phyloP scores from a whole-genome alignment of 2,888 invertebrate species.

The Idaea dimidiata region DNA sequence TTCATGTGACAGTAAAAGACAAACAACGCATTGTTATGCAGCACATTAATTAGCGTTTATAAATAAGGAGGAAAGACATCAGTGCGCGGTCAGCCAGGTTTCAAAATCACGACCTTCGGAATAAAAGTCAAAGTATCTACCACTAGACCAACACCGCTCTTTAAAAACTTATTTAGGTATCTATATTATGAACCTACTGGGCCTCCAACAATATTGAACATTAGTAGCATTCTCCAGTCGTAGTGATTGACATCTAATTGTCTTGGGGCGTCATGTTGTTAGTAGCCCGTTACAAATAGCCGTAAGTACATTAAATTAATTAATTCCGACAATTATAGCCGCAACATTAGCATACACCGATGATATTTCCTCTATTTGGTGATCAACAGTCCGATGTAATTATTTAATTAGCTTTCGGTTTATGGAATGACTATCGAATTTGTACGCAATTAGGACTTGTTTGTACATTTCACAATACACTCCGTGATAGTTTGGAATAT shows the following conservation, averaged over 20 bases:
- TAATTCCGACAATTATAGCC: constrained; percentile 10
- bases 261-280: neutral
- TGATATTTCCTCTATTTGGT: constrained; percentile 19
- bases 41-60: no score
- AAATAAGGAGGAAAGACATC: no score
- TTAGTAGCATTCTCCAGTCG: neutral
- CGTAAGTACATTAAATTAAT: constrained; percentile 13
- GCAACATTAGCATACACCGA: constrained; percentile 13
- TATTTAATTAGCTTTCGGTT: constrained; percentile 7
- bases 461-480: no score
- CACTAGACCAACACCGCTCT: no score
- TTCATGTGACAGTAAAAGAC: no score
- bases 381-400: constrained; percentile 20
- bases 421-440: neutral
- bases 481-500: no score
- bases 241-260: constrained; percentile 3
- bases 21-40: no score
- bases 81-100: no score
- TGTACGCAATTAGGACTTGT: neutral
- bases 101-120: no score
- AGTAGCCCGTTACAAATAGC: constrained; percentile 2
- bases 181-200: neutral
- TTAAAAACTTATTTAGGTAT: neutral
- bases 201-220: neutral
- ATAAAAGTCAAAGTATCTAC: no score